Evolutionary conservation across 1,140 invertebrate species (phyloP).

Genomic region (Antheraea pernyi): DNA sequence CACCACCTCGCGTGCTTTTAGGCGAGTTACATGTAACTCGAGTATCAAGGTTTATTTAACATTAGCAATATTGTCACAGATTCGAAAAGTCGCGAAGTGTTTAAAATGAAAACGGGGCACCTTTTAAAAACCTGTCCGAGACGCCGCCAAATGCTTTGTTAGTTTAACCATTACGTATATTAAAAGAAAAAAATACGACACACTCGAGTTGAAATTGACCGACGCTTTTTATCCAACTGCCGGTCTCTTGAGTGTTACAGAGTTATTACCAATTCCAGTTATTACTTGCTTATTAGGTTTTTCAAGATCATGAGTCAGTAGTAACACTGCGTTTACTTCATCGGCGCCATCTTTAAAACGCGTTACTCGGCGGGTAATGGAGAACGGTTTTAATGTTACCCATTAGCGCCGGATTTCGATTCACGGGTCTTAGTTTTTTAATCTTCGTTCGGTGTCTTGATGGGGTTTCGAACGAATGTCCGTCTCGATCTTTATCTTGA

Average conservation of each 20-base stretch:
- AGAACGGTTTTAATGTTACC: conserved; percentile 73
- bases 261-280: conserved; percentile 31
- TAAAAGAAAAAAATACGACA: conserved; percentile 12
- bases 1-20: neutral
- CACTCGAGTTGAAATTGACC: conserved; percentile 39
- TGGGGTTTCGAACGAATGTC: conserved; percentile 74
- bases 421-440: conserved; percentile 64
- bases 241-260: conserved; percentile 14
- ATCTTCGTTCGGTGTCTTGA: conserved; percentile 54
- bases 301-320: conserved; percentile 35
- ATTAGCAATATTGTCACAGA: conserved; percentile 15
- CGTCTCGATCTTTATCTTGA: conserved; percentile 70
- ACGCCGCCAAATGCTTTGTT: conserved; percentile 22
- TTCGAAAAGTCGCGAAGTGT: conserved; percentile 38
- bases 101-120: conserved; percentile 59
- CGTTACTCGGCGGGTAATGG: conserved; percentile 65
- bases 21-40: neutral
- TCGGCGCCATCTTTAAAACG: conserved; percentile 40
- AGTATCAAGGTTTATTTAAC: conserved; percentile 25
- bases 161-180: conserved; percentile 20
- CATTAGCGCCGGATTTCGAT: conserved; percentile 66
- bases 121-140: conserved; percentile 56
- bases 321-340: conserved; percentile 36
- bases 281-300: conserved; percentile 26
- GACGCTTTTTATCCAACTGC: conserved; percentile 35